phyloP scores from a whole-genome alignment of 1,140 invertebrate species.

The Macrotrachela quadricornifera region DNA sequence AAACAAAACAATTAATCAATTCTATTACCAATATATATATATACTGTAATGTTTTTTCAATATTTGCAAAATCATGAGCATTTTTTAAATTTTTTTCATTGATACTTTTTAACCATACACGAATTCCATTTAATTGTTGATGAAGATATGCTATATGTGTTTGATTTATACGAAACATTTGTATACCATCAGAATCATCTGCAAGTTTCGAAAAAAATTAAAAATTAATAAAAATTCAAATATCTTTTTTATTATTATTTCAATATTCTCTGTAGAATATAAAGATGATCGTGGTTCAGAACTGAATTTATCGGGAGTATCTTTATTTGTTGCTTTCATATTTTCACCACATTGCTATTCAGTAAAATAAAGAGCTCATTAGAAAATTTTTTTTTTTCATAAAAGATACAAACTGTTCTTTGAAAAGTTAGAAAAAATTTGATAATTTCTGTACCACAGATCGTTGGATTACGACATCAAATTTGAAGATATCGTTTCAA shows the following conservation, averaged over 20 bases:
- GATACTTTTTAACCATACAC: no score
- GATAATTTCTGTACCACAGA: constrained; percentile 41
- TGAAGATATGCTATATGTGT: neutral
- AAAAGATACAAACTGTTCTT: constrained; percentile 22
- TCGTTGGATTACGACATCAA: constrained; percentile 49
- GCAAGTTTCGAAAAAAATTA: neutral
- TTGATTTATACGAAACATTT: neutral
- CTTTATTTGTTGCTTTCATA: constrained; percentile 12
- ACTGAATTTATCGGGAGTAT: constrained; percentile 22
- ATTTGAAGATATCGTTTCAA: constrained; percentile 51
- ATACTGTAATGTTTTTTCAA: no score
- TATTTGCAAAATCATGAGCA: no score
- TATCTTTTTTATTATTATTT: no score
- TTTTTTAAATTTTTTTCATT: no score
- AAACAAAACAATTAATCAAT: constrained; percentile 7
- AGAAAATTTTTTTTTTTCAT: no score
- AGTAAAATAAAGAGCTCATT: no score
- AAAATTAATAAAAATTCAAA: no score
- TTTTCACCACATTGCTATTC: constrained; percentile 7
- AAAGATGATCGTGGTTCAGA: neutral
- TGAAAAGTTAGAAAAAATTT: constrained; percentile 47
- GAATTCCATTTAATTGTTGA: no score
- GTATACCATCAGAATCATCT: neutral
- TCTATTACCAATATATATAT: no score
- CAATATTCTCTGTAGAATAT: no score